Base-by-base conservation (phyloP, 2,797 vertebrate genomes). In the Rhincodon typus region DNA sequence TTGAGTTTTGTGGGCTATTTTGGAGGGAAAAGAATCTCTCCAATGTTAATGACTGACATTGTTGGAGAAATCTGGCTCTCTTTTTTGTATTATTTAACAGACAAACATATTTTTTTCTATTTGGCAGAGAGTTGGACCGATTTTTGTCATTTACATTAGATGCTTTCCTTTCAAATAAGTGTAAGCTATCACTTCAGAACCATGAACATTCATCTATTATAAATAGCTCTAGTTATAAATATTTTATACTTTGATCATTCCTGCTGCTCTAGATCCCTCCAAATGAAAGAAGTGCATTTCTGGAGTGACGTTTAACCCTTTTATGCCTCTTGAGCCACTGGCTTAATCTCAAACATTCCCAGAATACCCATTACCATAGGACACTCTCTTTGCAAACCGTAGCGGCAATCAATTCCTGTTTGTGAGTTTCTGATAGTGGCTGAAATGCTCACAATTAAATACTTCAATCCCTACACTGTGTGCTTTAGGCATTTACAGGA, bases 161-260 rank as follows among this genome's bases (percentile, higher is more conserved):
- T 42, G 7, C 38, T 69, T 69, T 93, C 10, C 66, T 69, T 93
- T 93, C 90, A 93, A 67, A 67, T 93, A 42, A 93, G 38, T 10
- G 2, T 42, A 93, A 38, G 62, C 62, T 69, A 66, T 67, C 62
- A 42, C 21, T 93, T 93, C 90, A 67, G n/a, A 93, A 66, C 21
- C 62, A 93, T 42, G n/a, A 25, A n/a, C 66, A 93, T 69, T 67
- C 21, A 13, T 42, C n/a, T 93, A 34, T n/a, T 67, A 93, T 93
- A 93, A 93, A 93, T 93, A 93, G 67, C 17, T 67, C 57, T 46
- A 25, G 19, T 67, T 67, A 91, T n/a, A 66, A 91, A 91, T 91
- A 91, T 67, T 67, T 88, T 30, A 90, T 15, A 57, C 53, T 57
- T 90, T 62, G 50, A 34, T 17, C 50, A 90, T n/a, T 90, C 12